A percentile compares a stretch with the other conserved stretches of the same genome.
phyloP scores from a whole-genome alignment of 2,113 vertebrate species.

The Ginglymostoma cirratum region DNA sequence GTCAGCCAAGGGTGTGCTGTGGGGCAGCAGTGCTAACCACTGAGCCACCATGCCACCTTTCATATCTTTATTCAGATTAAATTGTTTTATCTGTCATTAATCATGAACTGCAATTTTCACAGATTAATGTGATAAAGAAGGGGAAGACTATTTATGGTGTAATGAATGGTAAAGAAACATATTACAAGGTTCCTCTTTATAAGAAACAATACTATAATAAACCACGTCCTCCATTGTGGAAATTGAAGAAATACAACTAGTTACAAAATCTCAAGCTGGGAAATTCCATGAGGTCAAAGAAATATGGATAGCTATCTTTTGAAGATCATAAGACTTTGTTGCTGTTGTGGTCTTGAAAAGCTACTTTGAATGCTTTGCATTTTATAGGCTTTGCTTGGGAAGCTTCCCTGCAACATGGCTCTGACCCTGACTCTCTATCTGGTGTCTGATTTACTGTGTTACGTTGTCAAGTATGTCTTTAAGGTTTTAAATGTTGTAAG shows the following conservation, averaged over 20 bases:
- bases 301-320: not conserved
- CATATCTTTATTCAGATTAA: not conserved
- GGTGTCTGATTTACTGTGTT: too few species aligned
- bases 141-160: not conserved
- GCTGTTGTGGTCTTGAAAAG: not conserved
- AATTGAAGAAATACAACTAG: not conserved
- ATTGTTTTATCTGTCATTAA: not conserved
- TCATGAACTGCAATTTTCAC: not conserved
- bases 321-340: not conserved
- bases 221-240: not conserved
- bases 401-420: too few species aligned
- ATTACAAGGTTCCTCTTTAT: not conserved
- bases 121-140: not conserved
- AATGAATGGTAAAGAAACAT: not conserved
- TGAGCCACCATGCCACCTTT: too few species aligned
- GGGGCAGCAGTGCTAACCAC: too few species aligned
- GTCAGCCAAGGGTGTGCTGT: too few species aligned
- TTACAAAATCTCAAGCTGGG: not conserved
- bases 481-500: too few species aligned
- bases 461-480: too few species aligned
- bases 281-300: not conserved
- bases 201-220: not conserved
- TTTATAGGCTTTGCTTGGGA: too few species aligned
- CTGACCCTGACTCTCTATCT: too few species aligned
- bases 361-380: not conserved